Percentiles rank a stretch among this genome's conserved stretches.
Conservation (phyloP, 2,113 vertebrate species). For the Baryphthengus martii region DNA sequence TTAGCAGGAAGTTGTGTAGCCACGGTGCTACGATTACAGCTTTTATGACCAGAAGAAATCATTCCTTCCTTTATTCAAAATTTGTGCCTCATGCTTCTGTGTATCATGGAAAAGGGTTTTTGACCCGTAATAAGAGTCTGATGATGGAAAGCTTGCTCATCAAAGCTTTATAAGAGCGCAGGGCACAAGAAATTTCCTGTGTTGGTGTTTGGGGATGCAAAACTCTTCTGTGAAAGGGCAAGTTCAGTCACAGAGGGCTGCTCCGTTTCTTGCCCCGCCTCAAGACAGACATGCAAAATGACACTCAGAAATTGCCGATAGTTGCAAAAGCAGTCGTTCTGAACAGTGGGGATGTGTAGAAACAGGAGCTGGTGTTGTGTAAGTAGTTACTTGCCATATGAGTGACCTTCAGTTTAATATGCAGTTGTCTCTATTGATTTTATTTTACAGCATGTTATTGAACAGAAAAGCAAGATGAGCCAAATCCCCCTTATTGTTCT, state of each 20-base stretch:
- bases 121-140: background rate
- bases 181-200: accelerated
- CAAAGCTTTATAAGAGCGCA: accelerated
- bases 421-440: constrained; percentile 30
- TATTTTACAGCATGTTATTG: constrained; percentile 19
- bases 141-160: background rate
- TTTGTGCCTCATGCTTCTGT: background rate
- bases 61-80: background rate
- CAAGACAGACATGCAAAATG: background rate
- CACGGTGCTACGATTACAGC: background rate
- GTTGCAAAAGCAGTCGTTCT: background rate
- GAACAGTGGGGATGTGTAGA: background rate
- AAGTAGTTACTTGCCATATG: background rate
- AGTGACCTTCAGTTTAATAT: constrained; percentile 50
- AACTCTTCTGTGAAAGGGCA: background rate
- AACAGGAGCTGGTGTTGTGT: background rate
- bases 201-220: background rate
- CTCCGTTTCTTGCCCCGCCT: background rate
- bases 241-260: accelerated
- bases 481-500: constrained; percentile 31
- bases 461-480: constrained; percentile 24
- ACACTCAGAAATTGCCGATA: background rate
- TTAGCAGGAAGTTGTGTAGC: background rate
- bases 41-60: background rate
- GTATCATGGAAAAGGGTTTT: accelerated